Percentiles rank a stretch among this genome's conserved stretches.
These are phyloP conservation scores for Choloepus hoffmanni DNA, from an alignment of 2,113 vertebrate genomes.

Conservation along the genomic window DNA sequence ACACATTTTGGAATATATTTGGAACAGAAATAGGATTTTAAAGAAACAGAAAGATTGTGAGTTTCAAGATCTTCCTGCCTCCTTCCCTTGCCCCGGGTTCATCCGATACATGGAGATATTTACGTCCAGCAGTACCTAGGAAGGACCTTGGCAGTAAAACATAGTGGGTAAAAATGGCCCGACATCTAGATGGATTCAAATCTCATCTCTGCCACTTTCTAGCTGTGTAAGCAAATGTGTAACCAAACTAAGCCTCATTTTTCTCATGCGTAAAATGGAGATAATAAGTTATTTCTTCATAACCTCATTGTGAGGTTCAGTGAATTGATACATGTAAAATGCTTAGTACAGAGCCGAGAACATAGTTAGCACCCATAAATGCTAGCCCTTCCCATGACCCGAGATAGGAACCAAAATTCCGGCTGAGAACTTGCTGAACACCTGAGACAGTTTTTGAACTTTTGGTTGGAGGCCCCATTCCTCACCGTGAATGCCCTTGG, in stretches of 20 bases:
- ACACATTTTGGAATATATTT: not conserved
- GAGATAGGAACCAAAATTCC: not conserved
- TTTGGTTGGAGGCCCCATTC: not conserved
- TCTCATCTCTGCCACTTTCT: not conserved
- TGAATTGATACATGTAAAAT: not conserved
- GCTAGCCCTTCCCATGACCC: not conserved
- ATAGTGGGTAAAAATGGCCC: not conserved
- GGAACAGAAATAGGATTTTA: slow-evolving; percentile 63
- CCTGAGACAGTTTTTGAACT: no score
- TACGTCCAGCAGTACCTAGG: no score
- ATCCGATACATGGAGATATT: not conserved
- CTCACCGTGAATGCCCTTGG: not conserved
- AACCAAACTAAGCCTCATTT: not conserved
- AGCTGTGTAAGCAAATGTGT: not conserved
- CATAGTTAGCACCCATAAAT: not conserved
- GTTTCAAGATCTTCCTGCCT: slow-evolving; percentile 21
- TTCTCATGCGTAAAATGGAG: not conserved
- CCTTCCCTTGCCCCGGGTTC: not conserved
- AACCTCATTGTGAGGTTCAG: not conserved
- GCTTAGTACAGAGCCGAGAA: not conserved
- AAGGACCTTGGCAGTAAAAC: not conserved
- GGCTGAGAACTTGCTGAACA: not conserved
- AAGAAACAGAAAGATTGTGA: slow-evolving; percentile 14
- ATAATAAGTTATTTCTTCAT: not conserved
- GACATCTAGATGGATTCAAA: not conserved